phyloP scores from a whole-genome alignment of 2,888 invertebrate genomes.

The Heterodera filipjevi region DNA sequence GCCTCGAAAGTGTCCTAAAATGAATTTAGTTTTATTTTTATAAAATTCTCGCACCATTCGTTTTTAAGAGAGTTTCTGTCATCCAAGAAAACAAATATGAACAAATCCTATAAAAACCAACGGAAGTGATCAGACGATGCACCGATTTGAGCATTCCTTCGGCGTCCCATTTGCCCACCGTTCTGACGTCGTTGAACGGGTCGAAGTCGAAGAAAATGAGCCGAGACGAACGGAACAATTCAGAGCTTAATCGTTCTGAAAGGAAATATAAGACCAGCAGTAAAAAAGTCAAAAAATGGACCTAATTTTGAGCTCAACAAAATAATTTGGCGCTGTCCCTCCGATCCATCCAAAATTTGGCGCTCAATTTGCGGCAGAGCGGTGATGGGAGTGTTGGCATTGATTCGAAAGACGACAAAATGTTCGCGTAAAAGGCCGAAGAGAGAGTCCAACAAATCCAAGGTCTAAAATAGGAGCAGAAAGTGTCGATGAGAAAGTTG shows the following conservation, averaged over 20 bases:
- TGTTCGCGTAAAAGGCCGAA: background rate
- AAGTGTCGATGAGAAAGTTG: no score
- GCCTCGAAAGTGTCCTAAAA: background rate
- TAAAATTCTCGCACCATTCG: no score
- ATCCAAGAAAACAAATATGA: no score
- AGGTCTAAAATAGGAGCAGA: background rate
- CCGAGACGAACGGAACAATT: background rate
- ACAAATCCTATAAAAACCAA: no score
- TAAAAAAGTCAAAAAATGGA: background rate
- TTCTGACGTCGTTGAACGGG: background rate
- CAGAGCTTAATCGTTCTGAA: background rate
- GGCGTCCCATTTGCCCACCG: background rate
- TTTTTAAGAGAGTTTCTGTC: no score
- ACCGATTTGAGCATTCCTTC: slow-evolving; percentile 1
- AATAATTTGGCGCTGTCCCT: background rate
- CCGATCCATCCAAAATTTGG: background rate
- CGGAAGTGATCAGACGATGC: background rate
- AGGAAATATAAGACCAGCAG: background rate
- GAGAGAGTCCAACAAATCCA: slow-evolving; percentile 7
- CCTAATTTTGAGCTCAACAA: slow-evolving; percentile 6
- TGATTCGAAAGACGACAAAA: slow-evolving; percentile 8
- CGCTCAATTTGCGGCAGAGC: slow-evolving; percentile 9
- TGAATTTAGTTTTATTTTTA: no score
- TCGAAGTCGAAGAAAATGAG: slow-evolving; percentile 10
- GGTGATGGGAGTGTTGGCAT: background rate